Evolutionary conservation across 2,888 invertebrate species (phyloP).

Genomic region (Luperina testacea): DNA sequence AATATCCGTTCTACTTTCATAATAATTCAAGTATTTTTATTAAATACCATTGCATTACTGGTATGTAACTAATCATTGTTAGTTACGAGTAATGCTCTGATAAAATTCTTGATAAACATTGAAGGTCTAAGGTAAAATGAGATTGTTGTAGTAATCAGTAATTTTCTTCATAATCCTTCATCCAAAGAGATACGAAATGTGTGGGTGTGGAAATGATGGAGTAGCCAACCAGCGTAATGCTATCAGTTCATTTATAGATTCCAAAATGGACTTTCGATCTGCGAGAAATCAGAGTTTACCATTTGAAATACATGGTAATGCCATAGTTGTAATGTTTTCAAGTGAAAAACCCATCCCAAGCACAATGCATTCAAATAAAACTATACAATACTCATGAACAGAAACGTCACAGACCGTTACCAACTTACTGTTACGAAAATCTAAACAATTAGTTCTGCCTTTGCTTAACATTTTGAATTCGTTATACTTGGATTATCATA

Average conservation of each 20-base stretch:
- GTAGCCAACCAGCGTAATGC: not conserved
- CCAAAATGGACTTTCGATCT: conserved; percentile 1
- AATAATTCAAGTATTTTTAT: conserved; percentile 6
- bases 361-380: conserved; percentile 44
- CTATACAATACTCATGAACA: conserved; percentile 47
- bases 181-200: conserved; percentile 26
- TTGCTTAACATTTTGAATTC: conserved; percentile 72
- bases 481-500: conserved; percentile 70
- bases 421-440: conserved; percentile 66
- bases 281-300: not conserved
- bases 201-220: conserved; percentile 33
- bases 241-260: conserved; percentile 3
- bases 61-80: not conserved
- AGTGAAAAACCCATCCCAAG: conserved; percentile 34
- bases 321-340: conserved; percentile 28
- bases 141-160: conserved; percentile 28
- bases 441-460: conserved; percentile 76
- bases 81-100: conserved; percentile 21
- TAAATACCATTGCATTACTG: not conserved
- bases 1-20: conserved; percentile 40
- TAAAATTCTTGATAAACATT: conserved; percentile 47
- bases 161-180: conserved; percentile 17
- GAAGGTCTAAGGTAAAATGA: conserved; percentile 34
- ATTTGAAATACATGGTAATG: conserved; percentile 13
- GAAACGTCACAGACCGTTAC: conserved; percentile 63